phyloP scores from a whole-genome alignment of 2,113 vertebrate species.

The Phylloscopus whistleri region DNA sequence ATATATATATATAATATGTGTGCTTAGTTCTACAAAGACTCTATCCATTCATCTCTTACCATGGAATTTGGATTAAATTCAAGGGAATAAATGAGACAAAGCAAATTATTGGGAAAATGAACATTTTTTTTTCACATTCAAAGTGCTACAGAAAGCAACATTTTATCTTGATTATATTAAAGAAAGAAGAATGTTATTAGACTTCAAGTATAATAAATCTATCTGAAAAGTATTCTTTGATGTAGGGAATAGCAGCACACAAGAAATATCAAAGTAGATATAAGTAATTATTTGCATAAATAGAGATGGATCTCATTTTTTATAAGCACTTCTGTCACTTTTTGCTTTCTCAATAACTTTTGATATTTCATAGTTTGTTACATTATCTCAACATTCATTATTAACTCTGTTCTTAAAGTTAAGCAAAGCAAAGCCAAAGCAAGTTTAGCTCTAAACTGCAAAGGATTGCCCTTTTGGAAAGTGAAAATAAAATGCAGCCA shows the following conservation, averaged over 20 bases:
- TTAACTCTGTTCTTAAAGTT: not conserved
- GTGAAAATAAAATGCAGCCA: not conserved
- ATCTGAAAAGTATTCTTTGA: not conserved
- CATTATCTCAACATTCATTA: not conserved
- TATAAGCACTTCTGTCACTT: not conserved
- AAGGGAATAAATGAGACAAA: not conserved
- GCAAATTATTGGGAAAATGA: not conserved
- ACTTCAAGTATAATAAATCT: not conserved
- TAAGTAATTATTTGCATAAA: not conserved
- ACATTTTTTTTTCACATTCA: not conserved
- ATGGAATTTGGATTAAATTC: not conserved
- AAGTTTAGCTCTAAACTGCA: not conserved
- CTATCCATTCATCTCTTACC: not conserved
- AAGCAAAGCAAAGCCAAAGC: not conserved
- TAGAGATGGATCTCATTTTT: not conserved
- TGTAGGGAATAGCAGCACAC: not conserved
- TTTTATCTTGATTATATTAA: not conserved
- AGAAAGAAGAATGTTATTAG: not conserved
- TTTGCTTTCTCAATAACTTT: not conserved
- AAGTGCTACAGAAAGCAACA: not conserved
- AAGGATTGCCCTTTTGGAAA: not conserved
- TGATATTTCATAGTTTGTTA: not conserved
- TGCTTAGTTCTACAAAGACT: not conserved
- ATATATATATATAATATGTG: not conserved
- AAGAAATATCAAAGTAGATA: not conserved